Evolutionary conservation across 1,140 invertebrate species (phyloP).

Genomic region (Coptotermes formosanus): DNA sequence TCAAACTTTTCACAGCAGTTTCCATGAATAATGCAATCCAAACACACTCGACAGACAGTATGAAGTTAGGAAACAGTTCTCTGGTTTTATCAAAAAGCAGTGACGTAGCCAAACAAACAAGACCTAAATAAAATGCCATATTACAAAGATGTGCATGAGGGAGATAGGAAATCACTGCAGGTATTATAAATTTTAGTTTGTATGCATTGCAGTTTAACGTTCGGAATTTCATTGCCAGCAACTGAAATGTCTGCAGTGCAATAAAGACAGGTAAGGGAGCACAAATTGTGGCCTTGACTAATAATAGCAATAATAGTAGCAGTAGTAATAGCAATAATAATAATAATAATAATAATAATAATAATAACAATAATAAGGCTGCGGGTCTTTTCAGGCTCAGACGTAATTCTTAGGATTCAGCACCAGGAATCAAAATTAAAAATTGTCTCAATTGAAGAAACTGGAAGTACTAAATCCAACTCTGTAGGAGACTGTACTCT

Average conservation of each 20-base stretch:
- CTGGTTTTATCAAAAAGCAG: background rate
- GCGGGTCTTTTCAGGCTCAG: too few relatives aligned
- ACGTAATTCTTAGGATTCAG: too few relatives aligned
- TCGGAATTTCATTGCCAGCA: too few relatives aligned
- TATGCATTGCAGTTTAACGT: background rate
- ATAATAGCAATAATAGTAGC: background rate
- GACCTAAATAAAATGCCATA: background rate
- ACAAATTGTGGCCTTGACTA: background rate
- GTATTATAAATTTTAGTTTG: background rate
- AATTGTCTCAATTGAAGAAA: too few relatives aligned
- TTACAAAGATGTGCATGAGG: background rate
- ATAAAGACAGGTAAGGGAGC: too few relatives aligned
- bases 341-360: too few relatives aligned
- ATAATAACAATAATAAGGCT: too few relatives aligned
- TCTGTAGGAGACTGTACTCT: too few relatives aligned
- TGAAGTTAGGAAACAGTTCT: background rate
- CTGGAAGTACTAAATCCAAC: too few relatives aligned
- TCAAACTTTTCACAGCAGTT: background rate
- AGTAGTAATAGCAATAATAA: background rate
- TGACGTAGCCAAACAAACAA: background rate
- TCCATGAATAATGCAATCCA: background rate
- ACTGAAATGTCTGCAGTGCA: too few relatives aligned
- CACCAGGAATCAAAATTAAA: too few relatives aligned
- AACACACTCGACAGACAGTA: background rate
- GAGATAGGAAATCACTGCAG: background rate